Evolutionary conservation across 2,797 vertebrate genomes (phyloP), one percentile per base, ranked within the genome.

Genomic region (Sciurus vulgaris): DNA sequence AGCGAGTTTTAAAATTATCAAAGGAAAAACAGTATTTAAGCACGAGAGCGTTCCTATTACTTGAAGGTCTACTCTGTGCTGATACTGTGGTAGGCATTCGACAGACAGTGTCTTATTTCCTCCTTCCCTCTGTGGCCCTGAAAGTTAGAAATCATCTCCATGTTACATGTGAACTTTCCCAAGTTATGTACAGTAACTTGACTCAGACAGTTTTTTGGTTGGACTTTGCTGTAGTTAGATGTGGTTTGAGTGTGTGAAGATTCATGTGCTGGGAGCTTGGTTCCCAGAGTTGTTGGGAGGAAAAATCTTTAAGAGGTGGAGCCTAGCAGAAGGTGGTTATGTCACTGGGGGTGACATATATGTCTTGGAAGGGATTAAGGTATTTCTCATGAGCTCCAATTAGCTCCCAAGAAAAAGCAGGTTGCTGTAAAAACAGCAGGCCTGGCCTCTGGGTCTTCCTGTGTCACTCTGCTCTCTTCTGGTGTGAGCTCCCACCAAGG

Each of bases 1-100:
- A 47, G 67, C 47, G 7, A 56, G 24, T 87, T 35, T 79, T 49
- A 73, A 83, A 65, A 38, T 47, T 24, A 35, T 72, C 20, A 33
- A 81, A 92, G 76, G 84, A 82, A 61, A 72, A 5, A 4, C 54
- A 51, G 7, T 22, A 73, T 87, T 91, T 77, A 77, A 94, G n/a
- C 56, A 22, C 51, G 88, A 78, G 59, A 94, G 51, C 73, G 83
- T 15, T 89, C 22, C 9, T 59, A 28, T 49, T 54, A 72, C 26
- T 67, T 82, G 54, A 97, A 76, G 95, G 26, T 20, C 92, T 85
- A n/a, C 5, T 33, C 6, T 44, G 17, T 7, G 26, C 17, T 6
- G 35, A 9, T 41, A 35, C 26, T 35, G 26, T 61, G n/a, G 47
- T 15, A 92, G 13, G 22, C 59, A 5, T 20, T 86, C 44, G 41